Evolutionary conservation across 2,113 vertebrate genomes (phyloP).

Genomic region (Ceratotherium simum): DNA sequence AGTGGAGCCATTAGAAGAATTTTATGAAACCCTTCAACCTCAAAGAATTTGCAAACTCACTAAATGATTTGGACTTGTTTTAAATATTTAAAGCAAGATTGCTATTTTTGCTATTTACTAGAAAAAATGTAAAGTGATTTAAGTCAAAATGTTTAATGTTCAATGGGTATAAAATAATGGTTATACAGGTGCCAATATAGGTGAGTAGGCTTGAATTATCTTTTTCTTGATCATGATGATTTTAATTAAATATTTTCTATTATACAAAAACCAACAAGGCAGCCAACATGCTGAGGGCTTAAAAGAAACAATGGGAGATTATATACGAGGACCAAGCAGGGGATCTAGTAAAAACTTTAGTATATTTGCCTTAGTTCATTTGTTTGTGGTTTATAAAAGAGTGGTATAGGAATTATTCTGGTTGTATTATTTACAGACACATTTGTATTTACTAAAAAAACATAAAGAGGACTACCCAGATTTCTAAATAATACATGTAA

Average conservation of each 20-base stretch:
- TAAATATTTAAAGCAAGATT: constrained; percentile 17
- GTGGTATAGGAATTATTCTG: not conserved
- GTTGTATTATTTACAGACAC: not conserved
- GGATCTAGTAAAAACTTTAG: not conserved
- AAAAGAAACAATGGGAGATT: not conserved
- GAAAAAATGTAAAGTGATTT: not conserved
- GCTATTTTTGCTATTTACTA: not conserved
- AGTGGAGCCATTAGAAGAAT: not conserved
- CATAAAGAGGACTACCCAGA: not conserved
- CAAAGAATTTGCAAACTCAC: not conserved
- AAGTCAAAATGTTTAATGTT: not conserved
- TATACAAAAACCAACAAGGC: not conserved
- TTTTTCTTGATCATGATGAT: not conserved
- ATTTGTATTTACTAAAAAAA: not conserved
- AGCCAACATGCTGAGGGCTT: not conserved
- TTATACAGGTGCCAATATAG: not conserved
- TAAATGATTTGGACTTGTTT: constrained; percentile 39
- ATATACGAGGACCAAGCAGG: not conserved
- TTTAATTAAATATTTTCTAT: constrained; percentile 8
- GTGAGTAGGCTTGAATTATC: not conserved
- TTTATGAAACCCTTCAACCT: not conserved
- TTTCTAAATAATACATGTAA: not conserved
- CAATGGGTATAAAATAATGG: not conserved
- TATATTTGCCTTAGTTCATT: not conserved
- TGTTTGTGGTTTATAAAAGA: not conserved